A percentile compares a stretch with the other conserved stretches of the same genome.
Conservation (phyloP, 2,888 invertebrate genomes). For the Oligia fasciuncula region DNA sequence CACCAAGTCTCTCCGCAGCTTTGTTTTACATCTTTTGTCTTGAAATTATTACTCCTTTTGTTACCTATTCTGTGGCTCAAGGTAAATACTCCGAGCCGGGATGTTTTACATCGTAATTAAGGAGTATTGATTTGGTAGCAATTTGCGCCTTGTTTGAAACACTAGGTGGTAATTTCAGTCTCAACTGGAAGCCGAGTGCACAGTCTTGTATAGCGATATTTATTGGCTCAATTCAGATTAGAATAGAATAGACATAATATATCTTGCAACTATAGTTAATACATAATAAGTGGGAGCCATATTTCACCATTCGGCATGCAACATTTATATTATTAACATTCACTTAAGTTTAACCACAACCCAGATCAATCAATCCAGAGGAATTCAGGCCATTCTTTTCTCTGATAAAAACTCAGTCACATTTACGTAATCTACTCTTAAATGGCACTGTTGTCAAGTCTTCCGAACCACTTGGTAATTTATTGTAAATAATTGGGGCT, state of each 20-base stretch:
- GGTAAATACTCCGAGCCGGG: conserved; percentile 7
- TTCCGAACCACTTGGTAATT: background rate
- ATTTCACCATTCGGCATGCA: too few relatives aligned
- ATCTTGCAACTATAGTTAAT: too few relatives aligned
- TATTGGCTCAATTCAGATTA: background rate
- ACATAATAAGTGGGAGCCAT: too few relatives aligned
- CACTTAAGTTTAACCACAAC: too few relatives aligned
- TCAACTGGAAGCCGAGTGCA: background rate
- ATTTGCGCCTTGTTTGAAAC: conserved; percentile 24
- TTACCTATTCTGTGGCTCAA: conserved; percentile 27
- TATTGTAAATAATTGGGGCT: background rate
- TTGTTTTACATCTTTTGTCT: background rate
- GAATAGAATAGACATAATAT: too few relatives aligned
- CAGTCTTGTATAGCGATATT: background rate
- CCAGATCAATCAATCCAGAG: background rate
- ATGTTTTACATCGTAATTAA: conserved; percentile 48
- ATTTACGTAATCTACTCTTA: background rate
- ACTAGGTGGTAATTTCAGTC: background rate
- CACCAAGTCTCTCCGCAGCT: background rate
- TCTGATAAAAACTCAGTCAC: background rate
- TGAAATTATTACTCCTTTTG: conserved; percentile 16
- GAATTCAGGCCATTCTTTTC: background rate
- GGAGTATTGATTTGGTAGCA: conserved; percentile 45
- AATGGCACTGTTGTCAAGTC: background rate
- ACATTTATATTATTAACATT: too few relatives aligned